Evolutionary conservation across 2,888 invertebrate genomes (phyloP), one percentile per base, ranked within the genome.

Genomic region (Ennomos fuscantarius): DNA sequence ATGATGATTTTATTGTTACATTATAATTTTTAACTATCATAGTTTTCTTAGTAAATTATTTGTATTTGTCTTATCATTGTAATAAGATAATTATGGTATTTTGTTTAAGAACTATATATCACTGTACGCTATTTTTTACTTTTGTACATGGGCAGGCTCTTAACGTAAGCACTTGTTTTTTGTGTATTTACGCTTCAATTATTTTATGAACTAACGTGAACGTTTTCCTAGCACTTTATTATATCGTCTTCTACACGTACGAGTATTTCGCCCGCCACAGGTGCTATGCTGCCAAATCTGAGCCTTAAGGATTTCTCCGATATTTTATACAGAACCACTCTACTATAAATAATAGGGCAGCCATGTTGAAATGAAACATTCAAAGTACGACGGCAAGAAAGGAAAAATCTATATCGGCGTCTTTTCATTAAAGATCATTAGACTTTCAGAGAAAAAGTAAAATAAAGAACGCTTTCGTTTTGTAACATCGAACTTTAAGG

Each of bases 351-450:
- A 85, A 82, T 78, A 77, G 73, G 73, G 71, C 73, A 63, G 72
- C 72, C 72, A 76, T 74, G 75, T 79, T 79, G 74, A 76, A 78
- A 81, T 73, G 74, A 78, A 84, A 78, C 75, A 72, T 75, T 69
- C 66, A 67, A 74, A 76, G 74, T 68, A 62, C 48, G 54, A 36
- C 8, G 11, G n/a, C 11, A 13, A 39, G 32, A 24, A 42, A 52
- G 32, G 51, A 56, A 53, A 45, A 61, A 63, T 53, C 69, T 74
- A 75, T 81, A 86, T 85, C 85, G 84, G 78, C 80, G 79, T 80
- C 85, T 82, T 86, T 89, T 89, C 85, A 87, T 89, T 84, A 84
- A 82, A 83, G 82, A 85, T 87, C 90, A 89, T 89, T 88, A 88
- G 86, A 87, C 82, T 82, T 84, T 78, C 63, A 72, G 80, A 84